These are phyloP conservation scores for Callimorpha dominula DNA, from an alignment of 2,888 invertebrate species.

Conservation along the genomic window DNA sequence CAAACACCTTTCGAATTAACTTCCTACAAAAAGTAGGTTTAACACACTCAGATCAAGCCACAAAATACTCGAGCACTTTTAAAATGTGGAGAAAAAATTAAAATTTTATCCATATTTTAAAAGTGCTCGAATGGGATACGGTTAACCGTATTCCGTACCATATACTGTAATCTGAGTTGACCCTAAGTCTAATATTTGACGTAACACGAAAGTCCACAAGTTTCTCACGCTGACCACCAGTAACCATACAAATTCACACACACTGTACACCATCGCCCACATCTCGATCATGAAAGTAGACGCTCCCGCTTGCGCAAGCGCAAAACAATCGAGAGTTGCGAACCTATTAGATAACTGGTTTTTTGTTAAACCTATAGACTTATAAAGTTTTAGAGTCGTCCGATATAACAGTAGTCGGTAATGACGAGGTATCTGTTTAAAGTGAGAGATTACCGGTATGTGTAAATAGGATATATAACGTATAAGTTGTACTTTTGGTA, in stretches of 20 bases:
- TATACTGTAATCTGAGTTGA: background rate
- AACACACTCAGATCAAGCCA: background rate
- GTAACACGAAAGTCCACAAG: conserved; percentile 19
- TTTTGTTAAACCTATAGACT: conserved; percentile 61
- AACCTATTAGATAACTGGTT: conserved; percentile 74
- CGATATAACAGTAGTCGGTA: background rate
- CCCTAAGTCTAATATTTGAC: background rate
- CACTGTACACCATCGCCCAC: conserved; percentile 45
- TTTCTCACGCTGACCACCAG: conserved; percentile 22
- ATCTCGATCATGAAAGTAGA: conserved; percentile 64
- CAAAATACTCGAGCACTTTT: too few relatives aligned
- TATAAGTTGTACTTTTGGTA: background rate
- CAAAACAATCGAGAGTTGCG: conserved; percentile 79
- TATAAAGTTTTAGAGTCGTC: conserved; percentile 46
- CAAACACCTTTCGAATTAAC: background rate
- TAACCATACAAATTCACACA: conserved; percentile 32
- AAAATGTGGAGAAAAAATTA: background rate
- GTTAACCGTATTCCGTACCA: too few relatives aligned
- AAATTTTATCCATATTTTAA: background rate
- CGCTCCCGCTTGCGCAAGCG: conserved; percentile 74
- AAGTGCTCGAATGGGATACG: too few relatives aligned
- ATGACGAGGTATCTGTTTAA: background rate
- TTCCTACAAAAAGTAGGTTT: background rate
- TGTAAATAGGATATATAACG: too few relatives aligned
- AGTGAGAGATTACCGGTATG: background rate